phyloP scores from a whole-genome alignment of 2,888 invertebrate genomes.

The Steinernema scapterisci region DNA sequence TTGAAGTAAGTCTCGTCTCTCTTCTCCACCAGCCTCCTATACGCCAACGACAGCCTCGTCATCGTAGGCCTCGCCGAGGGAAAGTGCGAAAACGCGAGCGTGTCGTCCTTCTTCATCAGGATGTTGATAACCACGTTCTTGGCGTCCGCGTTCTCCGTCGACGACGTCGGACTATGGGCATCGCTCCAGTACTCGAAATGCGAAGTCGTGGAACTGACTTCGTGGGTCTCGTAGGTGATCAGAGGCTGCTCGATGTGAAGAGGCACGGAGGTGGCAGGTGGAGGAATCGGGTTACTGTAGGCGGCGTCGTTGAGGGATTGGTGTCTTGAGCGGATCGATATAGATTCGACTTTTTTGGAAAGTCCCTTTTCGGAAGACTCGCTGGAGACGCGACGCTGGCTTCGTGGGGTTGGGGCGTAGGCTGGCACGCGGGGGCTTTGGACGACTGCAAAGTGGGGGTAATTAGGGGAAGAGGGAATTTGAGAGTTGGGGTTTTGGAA shows the following conservation, averaged over 20 bases:
- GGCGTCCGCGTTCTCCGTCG: neutral
- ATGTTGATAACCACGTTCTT: constrained; percentile 16
- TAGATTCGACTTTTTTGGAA: neutral
- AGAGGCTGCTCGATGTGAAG: constrained; percentile 1
- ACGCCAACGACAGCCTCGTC: neutral
- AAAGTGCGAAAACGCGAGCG: constrained; percentile 29
- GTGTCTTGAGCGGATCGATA: constrained; percentile 2
- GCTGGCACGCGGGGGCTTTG: constrained; percentile 16
- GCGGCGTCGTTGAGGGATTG: neutral
- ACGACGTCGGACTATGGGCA: constrained; percentile 19
- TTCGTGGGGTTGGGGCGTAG: neutral
- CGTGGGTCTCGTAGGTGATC: constrained; percentile 14
- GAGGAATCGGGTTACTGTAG: neutral
- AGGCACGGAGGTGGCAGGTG: neutral
- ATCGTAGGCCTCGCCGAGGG: neutral
- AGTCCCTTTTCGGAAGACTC: neutral
- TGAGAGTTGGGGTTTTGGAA: too few relatives aligned
- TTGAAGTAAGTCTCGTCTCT: constrained; percentile 5
- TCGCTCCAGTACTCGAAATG: constrained; percentile 29
- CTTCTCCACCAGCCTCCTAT: neutral
- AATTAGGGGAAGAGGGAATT: constrained; percentile 1
- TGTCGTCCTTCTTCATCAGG: constrained; percentile 33
- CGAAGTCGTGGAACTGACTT: neutral
- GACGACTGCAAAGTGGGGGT: constrained; percentile 7
- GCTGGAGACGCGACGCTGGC: neutral